Evolutionary conservation across 92 coral and sea anemone species (phyloP).

Genomic region (Umimayanthus chanpuru): DNA sequence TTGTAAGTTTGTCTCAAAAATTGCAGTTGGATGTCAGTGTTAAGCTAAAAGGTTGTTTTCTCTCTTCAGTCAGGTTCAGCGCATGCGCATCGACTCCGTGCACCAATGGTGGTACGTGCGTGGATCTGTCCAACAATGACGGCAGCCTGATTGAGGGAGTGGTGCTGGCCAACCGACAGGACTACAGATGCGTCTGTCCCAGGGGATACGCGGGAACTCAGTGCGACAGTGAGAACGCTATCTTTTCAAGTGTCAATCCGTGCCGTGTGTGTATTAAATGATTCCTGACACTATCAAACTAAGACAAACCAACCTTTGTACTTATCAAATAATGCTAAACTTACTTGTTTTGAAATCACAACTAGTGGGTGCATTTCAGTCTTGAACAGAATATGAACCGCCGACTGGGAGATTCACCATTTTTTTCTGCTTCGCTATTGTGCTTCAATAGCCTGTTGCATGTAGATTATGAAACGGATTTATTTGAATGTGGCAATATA

Average conservation of each 20-base stretch:
- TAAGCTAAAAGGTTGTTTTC: background rate
- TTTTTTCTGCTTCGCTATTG: too few species aligned
- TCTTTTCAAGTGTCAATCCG: background rate
- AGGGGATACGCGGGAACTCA: constrained; percentile 86
- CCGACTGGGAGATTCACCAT: too few species aligned
- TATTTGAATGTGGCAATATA: too few species aligned
- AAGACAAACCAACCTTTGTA: too few species aligned
- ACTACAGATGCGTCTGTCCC: constrained; percentile 91
- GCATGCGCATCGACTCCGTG: constrained; percentile 84
- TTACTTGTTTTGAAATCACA: too few species aligned
- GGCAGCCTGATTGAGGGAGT: constrained; percentile 72
- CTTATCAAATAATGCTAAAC: too few species aligned
- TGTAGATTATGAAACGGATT: too few species aligned
- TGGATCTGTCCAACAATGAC: constrained; percentile 80
- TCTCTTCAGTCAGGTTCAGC: constrained; percentile 65
- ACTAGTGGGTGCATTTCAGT: too few species aligned
- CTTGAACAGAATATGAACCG: too few species aligned
- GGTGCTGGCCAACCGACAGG: constrained; percentile 55
- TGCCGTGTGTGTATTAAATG: background rate
- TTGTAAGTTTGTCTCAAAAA: too few species aligned
- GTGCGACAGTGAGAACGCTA: constrained; percentile 73
- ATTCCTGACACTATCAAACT: background rate
- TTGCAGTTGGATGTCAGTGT: background rate
- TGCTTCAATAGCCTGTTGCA: too few species aligned
- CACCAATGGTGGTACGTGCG: constrained; percentile 80